Conservation (phyloP, 1,140 invertebrate genomes). For the Theocolax elegans region DNA sequence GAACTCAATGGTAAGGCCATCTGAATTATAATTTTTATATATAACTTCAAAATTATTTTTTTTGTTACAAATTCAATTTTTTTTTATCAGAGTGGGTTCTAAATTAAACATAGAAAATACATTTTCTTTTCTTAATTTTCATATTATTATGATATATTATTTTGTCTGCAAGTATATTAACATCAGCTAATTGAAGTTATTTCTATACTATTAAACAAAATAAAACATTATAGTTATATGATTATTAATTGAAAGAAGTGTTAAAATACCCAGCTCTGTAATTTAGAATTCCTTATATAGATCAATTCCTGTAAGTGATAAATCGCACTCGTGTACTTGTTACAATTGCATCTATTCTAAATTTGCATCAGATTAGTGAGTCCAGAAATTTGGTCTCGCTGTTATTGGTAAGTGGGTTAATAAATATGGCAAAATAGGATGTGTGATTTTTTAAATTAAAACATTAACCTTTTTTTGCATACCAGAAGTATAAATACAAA, state of each 20-base stretch:
- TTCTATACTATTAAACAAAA: no score
- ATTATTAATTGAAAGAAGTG: no score
- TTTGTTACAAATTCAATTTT: conserved; percentile 6
- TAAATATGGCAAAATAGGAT: neutral
- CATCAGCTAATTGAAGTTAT: no score
- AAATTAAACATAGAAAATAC: neutral
- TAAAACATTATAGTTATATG: no score
- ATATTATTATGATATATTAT: no score
- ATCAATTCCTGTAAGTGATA: conserved; percentile 13
- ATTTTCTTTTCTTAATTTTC: neutral
- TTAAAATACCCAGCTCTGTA: neutral
- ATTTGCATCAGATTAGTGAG: conserved; percentile 41
- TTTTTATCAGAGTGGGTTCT: conserved; percentile 1
- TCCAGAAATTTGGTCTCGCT: conserved; percentile 31
- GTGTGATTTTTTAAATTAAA: conserved; percentile 27
- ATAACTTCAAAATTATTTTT: conserved; percentile 11
- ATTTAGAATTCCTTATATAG: conserved; percentile 11
- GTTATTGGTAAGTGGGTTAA: conserved; percentile 43
- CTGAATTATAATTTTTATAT: conserved; percentile 15
- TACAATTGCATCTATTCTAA: conserved; percentile 34
- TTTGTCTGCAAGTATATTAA: no score
- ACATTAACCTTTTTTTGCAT: conserved; percentile 22
- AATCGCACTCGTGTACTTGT: conserved; percentile 4
- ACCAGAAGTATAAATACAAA: conserved; percentile 31
- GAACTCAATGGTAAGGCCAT: conserved; percentile 77